Evolutionary conservation across 2,113 vertebrate species (phyloP).

Genomic region (Hemiscyllium ocellatum): DNA sequence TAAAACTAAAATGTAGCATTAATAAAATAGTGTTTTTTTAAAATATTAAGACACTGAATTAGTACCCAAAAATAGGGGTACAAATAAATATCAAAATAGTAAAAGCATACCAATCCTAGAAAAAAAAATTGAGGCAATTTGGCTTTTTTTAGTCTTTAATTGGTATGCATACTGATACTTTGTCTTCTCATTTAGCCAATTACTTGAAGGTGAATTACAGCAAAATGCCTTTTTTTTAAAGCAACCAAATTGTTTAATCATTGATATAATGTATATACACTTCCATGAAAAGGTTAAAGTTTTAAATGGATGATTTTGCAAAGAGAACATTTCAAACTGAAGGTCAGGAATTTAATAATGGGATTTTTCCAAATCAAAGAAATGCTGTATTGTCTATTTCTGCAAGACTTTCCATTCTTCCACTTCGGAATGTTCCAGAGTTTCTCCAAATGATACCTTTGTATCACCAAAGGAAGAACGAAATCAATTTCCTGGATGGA

Average conservation of each 20-base stretch:
- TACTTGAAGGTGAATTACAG: constrained; percentile 45
- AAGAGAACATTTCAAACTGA: constrained; percentile 27
- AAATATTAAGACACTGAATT: constrained; percentile 25
- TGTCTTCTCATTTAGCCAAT: constrained; percentile 15
- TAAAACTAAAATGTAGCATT: constrained; percentile 21
- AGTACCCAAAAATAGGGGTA: not conserved
- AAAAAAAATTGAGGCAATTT: not conserved
- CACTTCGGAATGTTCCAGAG: constrained; percentile 32
- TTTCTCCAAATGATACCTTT: constrained; percentile 15
- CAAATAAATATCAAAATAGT: constrained; percentile 29
- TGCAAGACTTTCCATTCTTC: constrained; percentile 33
- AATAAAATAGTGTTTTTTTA: constrained; percentile 32
- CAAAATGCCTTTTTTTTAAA: constrained; percentile 57
- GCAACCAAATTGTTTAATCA: constrained; percentile 33
- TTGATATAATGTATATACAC: constrained; percentile 13
- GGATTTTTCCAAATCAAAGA: constrained; percentile 27
- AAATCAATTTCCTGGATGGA: not conserved
- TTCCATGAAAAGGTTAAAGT: constrained; percentile 13
- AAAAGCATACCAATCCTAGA: constrained; percentile 21
- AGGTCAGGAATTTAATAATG: constrained; percentile 33
- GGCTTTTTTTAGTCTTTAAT: not conserved
- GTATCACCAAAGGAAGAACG: not conserved
- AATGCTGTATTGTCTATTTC: not conserved
- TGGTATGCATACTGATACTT: not conserved
- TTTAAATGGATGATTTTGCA: constrained; percentile 27